Evolutionary conservation across 92 coral and sea anemone species (phyloP).

Genomic region (Porites rus): DNA sequence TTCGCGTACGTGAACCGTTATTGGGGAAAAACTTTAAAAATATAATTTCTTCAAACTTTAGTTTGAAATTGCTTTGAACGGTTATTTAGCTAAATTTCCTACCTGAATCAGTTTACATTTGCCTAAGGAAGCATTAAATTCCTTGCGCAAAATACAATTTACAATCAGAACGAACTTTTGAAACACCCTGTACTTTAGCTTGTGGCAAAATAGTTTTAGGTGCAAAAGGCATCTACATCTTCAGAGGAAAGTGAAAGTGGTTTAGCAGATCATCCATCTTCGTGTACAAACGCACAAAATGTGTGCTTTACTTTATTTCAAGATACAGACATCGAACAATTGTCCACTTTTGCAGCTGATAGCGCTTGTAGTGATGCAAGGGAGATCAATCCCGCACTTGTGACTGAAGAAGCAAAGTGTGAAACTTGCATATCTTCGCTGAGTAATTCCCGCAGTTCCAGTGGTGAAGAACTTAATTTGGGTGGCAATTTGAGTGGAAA

Average conservation of each 20-base stretch:
- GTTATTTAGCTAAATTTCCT: no score
- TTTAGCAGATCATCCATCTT: conserved; percentile 33
- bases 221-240: conserved; percentile 20
- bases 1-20: no score
- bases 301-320: conserved; percentile 12
- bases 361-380: no score
- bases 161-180: no score
- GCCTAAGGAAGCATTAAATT: no score
- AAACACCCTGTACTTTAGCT: not conserved
- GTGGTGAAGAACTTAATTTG: conserved; percentile 21
- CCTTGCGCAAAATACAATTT: no score
- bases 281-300: not conserved
- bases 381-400: conserved; percentile 31
- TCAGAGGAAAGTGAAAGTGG: conserved; percentile 40
- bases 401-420: conserved; percentile 28
- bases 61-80: no score
- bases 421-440: not conserved
- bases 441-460: conserved; percentile 26
- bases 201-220: conserved; percentile 20
- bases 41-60: no score
- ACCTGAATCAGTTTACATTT: no score
- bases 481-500: conserved; percentile 12
- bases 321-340: conserved; percentile 18
- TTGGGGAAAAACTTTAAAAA: no score
- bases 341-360: not conserved